Conservation (phyloP, 2,888 invertebrate species). For the Leucania comma region DNA sequence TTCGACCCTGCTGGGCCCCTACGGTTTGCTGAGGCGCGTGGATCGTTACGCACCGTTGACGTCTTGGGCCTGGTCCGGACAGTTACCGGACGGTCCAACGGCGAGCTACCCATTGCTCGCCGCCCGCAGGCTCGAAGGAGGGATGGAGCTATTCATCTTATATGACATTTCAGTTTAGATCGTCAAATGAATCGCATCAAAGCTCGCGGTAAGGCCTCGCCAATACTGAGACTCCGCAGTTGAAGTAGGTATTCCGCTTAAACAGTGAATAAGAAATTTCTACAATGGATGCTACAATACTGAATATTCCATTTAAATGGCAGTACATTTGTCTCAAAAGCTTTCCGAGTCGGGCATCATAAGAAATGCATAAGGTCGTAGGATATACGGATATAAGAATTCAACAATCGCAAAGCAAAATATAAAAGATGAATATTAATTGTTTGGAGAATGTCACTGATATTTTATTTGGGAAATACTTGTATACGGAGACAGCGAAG, state of each 20-base stretch:
- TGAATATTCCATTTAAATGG: slow-evolving; percentile 87
- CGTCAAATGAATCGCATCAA: no score
- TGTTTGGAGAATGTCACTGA: not conserved
- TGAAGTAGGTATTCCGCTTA: slow-evolving; percentile 77
- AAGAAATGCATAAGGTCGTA: slow-evolving; percentile 85
- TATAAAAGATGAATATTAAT: slow-evolving; percentile 45
- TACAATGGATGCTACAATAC: slow-evolving; percentile 84
- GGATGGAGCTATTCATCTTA: no score
- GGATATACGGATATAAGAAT: slow-evolving; percentile 73
- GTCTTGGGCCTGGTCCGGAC: no score
- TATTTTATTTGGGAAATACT: not conserved
- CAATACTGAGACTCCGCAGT: slow-evolving; percentile 69
- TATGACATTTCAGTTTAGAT: no score
- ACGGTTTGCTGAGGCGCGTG: no score
- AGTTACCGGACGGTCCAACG: no score
- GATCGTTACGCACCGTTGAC: no score
- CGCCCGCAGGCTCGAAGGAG: no score
- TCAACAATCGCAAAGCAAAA: slow-evolving; percentile 64
- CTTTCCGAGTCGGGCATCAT: slow-evolving; percentile 80
- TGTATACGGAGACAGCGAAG: not conserved
- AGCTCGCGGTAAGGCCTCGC: slow-evolving; percentile 25
- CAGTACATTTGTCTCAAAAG: slow-evolving; percentile 86
- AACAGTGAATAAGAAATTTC: slow-evolving; percentile 85
- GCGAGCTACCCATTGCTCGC: no score
- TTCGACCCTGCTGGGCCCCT: no score